These are phyloP conservation scores for Latheticus oryzae DNA, from an alignment of 2,888 invertebrate genomes.

Conservation along the genomic window DNA sequence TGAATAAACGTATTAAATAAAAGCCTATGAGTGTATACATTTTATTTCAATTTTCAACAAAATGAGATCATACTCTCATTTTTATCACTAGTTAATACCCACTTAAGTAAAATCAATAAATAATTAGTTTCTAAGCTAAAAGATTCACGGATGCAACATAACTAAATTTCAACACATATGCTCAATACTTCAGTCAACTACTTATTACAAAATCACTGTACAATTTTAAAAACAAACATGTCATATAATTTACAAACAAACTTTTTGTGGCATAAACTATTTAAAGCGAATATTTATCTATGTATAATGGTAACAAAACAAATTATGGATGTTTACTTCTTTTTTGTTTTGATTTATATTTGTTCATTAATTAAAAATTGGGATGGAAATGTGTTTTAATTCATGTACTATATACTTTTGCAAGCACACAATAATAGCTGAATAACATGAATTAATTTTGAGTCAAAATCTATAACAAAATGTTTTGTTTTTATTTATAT, in stretches of 20 bases:
- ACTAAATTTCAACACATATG: conserved; percentile 55
- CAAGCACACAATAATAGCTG: conserved; percentile 50
- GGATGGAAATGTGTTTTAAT: conserved; percentile 42
- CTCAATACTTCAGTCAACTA: conserved; percentile 61
- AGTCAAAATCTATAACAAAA: conserved; percentile 28
- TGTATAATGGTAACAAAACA: conserved; percentile 26
- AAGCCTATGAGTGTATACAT: conserved; percentile 22
- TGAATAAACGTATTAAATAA: conserved; percentile 38
- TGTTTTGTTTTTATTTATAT: conserved; percentile 14
- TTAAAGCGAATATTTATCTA: conserved; percentile 11
- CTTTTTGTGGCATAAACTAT: conserved; percentile 18
- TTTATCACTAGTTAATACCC: conserved; percentile 27
- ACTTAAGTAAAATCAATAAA: conserved; percentile 43
- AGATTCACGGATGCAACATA: conserved; percentile 52
- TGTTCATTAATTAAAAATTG: conserved; percentile 38
- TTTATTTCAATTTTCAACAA: conserved; percentile 31
- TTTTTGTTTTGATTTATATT: conserved; percentile 34
- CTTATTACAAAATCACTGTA: conserved; percentile 60
- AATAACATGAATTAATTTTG: conserved; percentile 39
- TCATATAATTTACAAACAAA: conserved; percentile 44
- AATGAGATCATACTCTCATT: conserved; percentile 34
- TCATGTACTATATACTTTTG: conserved; percentile 40
- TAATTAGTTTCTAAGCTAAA: conserved; percentile 32
- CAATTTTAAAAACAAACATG: conserved; percentile 57
- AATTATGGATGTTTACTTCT: conserved; percentile 30